A percentile compares a stretch with the other conserved stretches of the same genome.
These are phyloP conservation scores for Zapornia atra DNA, from an alignment of 2,113 vertebrate species.

Conservation along the genomic window DNA sequence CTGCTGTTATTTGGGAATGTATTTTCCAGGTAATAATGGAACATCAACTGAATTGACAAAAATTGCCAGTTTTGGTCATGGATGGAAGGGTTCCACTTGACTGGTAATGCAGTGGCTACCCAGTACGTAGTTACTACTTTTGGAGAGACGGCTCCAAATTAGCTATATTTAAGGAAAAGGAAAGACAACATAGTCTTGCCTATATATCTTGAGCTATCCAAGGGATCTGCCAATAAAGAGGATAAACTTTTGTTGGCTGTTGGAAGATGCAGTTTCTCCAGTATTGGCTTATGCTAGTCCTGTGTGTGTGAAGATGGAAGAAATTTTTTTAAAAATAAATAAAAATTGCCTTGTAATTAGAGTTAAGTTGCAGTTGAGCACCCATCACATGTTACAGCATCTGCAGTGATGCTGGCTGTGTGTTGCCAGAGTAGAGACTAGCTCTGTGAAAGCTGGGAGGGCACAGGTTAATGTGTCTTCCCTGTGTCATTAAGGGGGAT, in stretches of 20 bases:
- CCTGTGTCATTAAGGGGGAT: background rate
- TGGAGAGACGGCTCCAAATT: background rate
- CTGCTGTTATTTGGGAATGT: background rate
- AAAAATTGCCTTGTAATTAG: background rate
- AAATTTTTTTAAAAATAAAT: background rate
- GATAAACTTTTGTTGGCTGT: background rate
- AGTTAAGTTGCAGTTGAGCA: background rate
- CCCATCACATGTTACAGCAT: background rate
- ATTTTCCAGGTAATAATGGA: background rate
- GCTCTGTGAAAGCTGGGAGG: background rate
- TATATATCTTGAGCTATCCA: background rate
- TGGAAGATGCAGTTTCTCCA: background rate
- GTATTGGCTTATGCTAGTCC: background rate
- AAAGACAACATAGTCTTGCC: background rate
- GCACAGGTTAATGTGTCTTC: background rate
- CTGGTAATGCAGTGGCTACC: background rate
- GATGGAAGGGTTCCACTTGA: background rate
- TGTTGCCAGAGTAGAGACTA: background rate
- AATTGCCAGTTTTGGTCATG: background rate
- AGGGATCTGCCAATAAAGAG: background rate
- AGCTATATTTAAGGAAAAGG: background rate
- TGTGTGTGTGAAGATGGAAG: background rate
- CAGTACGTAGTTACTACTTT: background rate
- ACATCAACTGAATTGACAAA: background rate
- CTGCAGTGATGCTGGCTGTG: background rate